Percentiles rank a stretch among this genome's conserved stretches.
Conservation (phyloP, 2,797 vertebrate species). For the Chelon labrosus region DNA sequence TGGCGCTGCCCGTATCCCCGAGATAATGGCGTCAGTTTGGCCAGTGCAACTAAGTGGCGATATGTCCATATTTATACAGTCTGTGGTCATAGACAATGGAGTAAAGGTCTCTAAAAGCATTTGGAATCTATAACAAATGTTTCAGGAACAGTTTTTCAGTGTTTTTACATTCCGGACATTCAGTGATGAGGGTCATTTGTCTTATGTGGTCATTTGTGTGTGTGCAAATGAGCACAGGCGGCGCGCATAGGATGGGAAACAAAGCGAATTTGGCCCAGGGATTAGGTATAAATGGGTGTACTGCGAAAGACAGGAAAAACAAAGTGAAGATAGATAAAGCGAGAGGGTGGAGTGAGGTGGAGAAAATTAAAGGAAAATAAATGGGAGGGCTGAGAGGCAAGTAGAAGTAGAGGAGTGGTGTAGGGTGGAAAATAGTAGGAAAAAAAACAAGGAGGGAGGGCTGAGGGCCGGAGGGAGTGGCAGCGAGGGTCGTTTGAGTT, state of each 20-base stretch:
- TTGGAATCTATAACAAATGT: conserved; percentile 65
- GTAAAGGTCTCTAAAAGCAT: conserved; percentile 43
- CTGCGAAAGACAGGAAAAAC: conserved; percentile 63
- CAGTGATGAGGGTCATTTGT: conserved; percentile 77
- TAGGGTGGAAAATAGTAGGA: conserved; percentile 60
- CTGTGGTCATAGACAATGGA: conserved; percentile 17
- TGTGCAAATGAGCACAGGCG: conserved; percentile 35
- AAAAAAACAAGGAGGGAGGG: conserved; percentile 57
- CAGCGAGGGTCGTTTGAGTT: conserved; percentile 72
- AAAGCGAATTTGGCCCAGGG: conserved; percentile 46
- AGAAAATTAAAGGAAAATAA: conserved; percentile 76
- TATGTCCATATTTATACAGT: too few relatives aligned
- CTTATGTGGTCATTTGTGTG: conserved; percentile 70
- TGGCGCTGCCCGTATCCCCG: too few relatives aligned
- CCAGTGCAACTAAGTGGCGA: too few relatives aligned
- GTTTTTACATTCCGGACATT: conserved; percentile 75
- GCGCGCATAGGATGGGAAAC: conserved; percentile 52
- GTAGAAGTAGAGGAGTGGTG: conserved; percentile 43
- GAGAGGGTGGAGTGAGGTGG: conserved; percentile 63
- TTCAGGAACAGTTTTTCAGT: conserved; percentile 45
- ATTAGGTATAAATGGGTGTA: conserved; percentile 60
- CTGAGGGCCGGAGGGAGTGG: conserved; percentile 70
- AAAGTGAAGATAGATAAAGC: conserved; percentile 71
- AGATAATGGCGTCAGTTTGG: too few relatives aligned
- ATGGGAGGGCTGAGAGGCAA: conserved; percentile 56